Conservation (phyloP, 2,888 invertebrate species). For the Ophioninae sp. region DNA sequence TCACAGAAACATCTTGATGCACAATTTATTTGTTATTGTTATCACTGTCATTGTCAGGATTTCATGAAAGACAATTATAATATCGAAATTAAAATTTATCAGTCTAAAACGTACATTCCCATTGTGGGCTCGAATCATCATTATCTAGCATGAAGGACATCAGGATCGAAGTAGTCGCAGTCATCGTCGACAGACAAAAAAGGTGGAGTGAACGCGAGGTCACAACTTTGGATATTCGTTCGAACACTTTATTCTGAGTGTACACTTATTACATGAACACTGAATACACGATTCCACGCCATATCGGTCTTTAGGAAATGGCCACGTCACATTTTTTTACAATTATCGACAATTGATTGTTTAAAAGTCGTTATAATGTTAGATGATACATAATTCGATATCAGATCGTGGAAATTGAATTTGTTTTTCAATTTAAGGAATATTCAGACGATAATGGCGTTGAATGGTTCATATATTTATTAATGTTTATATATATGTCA, state of each 20-base stretch:
- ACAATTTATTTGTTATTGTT: conserved; percentile 3
- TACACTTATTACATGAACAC: background rate
- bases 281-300: background rate
- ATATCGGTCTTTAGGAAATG: background rate
- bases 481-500: background rate
- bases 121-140: conserved; percentile 29
- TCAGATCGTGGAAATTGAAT: background rate
- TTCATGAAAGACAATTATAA: background rate
- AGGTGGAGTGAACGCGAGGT: conserved; percentile 19
- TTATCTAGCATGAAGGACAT: conserved; percentile 34
- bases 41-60: conserved; percentile 3
- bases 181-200: conserved; percentile 46
- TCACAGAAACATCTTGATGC: background rate
- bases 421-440: background rate
- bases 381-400: no score
- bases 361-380: no score
- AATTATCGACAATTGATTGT: background rate
- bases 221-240: background rate
- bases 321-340: background rate
- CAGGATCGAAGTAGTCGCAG: conserved; percentile 44
- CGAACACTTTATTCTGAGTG: background rate
- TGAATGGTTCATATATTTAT: conserved; percentile 8
- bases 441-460: background rate
- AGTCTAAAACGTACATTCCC: conserved; percentile 5
- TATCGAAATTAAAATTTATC: conserved; percentile 9